Evolutionary conservation across 2,797 vertebrate genomes (phyloP), one percentile per base, ranked within the genome.

Genomic region (Pempheris klunzingeri): DNA sequence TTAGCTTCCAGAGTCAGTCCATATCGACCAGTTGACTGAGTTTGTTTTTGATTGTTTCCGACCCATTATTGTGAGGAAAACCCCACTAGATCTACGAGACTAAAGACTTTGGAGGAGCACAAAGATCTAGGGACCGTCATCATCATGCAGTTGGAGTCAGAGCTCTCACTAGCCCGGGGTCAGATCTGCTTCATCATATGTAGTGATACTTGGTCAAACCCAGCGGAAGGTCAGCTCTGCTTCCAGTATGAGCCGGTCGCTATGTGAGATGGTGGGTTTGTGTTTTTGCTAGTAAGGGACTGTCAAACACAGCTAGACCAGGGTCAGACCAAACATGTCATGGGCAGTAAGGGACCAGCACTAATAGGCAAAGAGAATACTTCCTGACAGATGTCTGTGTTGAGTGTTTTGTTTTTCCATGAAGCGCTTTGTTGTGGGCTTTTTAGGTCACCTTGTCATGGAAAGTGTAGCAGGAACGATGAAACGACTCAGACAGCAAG

Each of bases 381-480:
- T 69, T 79, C 57, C 85, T 85, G 88, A 87, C 85, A 90, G 72
- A 81, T 84, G 81, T 84, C 74, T 74, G 66, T 73, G 66, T 81
- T 72, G 54, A 81, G 41, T 81, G 67, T 67, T 84, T 78, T 68
- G 43, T 71, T 68, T 80, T 71, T 75, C 71, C 54, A 52, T 59
- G 43, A 78, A 87, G 72, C 17, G 24, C 74, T 85, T 85, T 86
- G 85, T 78, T 83, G 74, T 84, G 78, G 60, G 59, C 55, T 75
- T 80, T 86, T 55, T 70, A 78, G 86, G 84, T 90, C 90, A 89
- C 85, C 81, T 88, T 88, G 87, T 91, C 81, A 76, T 72, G 38
- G 57, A 69, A 80, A 74, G 76, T 77, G 71, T 71, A 47, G 63
- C 74, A 7, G 49, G 34, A 74, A 59, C 18, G 67, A 82, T 71